Evolutionary conservation across 2,113 vertebrate species (phyloP).

Genomic region (Pica pica): DNA sequence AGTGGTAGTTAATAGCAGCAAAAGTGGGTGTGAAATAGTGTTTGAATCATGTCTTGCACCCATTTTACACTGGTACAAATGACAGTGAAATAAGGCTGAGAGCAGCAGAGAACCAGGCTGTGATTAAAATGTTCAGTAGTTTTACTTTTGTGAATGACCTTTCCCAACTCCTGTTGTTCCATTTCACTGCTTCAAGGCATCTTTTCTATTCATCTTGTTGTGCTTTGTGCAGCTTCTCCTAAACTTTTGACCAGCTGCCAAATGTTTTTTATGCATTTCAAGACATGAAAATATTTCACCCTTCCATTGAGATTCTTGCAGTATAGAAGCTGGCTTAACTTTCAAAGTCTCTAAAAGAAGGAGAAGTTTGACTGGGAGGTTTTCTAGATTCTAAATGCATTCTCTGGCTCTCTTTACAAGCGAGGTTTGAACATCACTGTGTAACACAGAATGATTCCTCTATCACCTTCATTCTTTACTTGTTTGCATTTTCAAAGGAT

Average conservation of each 20-base stretch:
- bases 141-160: conserved; percentile 22
- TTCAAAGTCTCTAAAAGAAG: background rate
- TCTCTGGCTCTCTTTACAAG: background rate
- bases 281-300: conserved; percentile 10
- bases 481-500: background rate
- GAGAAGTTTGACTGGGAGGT: background rate
- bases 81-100: conserved; percentile 6
- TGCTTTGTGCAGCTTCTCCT: conserved; percentile 21
- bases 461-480: background rate
- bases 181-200: conserved; percentile 4
- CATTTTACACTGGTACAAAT: background rate
- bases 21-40: background rate
- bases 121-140: conserved; percentile 35
- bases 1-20: background rate
- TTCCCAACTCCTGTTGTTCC: conserved; percentile 30
- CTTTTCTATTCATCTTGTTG: conserved; percentile 19
- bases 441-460: background rate
- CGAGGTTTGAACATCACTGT: background rate
- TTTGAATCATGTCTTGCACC: background rate
- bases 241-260: conserved; percentile 30
- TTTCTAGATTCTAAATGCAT: background rate
- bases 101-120: background rate
- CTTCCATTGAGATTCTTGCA: background rate
- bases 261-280: background rate
- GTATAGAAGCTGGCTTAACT: background rate